phyloP scores from a whole-genome alignment of 37 sponge, comb jelly and placozoan genomes.

The Theonella swinhoei region DNA sequence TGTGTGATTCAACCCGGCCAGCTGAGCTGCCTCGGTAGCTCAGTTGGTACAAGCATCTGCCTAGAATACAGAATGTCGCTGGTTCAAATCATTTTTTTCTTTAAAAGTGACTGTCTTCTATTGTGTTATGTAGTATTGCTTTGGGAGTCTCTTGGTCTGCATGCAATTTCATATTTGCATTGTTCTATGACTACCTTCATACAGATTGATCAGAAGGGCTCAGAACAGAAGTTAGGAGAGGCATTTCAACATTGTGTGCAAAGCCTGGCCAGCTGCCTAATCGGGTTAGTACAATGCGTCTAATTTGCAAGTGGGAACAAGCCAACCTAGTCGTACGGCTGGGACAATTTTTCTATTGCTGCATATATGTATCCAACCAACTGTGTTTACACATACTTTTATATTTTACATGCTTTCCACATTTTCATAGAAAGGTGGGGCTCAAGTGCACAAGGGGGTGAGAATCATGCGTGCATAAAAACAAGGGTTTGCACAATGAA shows the following conservation, averaged over 20 bases:
- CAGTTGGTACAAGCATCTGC: no score
- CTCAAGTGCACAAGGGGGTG: no score
- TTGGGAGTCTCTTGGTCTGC: no score
- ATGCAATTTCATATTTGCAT: not conserved
- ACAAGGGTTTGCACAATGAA: no score
- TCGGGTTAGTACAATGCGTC: conserved; percentile 47
- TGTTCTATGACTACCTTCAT: not conserved
- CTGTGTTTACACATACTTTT: no score
- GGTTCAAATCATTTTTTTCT: not conserved
- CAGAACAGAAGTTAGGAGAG: conserved; percentile 79
- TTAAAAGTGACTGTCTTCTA: not conserved
- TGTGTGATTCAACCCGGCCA: not conserved
- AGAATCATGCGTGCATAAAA: no score
- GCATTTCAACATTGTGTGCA: conserved; percentile 44
- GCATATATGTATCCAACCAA: no score
- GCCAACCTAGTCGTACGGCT: not conserved
- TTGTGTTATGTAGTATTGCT: no score
- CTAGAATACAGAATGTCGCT: not conserved
- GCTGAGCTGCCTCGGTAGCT: not conserved
- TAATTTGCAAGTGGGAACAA: no score
- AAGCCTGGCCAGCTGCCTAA: conserved; percentile 18
- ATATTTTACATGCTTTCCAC: no score
- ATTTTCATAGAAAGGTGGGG: no score
- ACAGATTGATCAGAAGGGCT: conserved; percentile 87
- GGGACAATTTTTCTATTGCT: no score